A percentile compares a stretch with the other conserved stretches of the same genome.
phyloP scores from a whole-genome alignment of 2,797 vertebrate species.

The Hafferia zeledoni region DNA sequence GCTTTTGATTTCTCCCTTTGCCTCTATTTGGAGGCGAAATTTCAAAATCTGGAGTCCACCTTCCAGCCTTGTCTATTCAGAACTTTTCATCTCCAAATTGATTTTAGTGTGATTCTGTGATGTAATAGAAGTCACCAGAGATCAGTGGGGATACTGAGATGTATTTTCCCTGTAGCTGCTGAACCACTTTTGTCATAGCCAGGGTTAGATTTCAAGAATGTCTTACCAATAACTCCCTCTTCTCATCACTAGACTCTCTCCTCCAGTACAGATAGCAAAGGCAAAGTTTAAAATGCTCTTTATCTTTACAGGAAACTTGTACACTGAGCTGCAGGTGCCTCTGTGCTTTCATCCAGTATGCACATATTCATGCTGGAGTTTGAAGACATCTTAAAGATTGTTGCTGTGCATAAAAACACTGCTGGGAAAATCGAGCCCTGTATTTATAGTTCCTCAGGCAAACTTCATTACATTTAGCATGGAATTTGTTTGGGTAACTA shows the following conservation, averaged over 20 bases:
- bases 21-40: not conserved
- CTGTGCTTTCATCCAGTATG: not conserved
- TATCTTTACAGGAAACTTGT: not conserved
- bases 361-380: not conserved
- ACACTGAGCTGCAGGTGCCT: not conserved
- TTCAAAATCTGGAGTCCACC: not conserved
- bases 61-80: not conserved
- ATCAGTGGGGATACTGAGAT: not conserved
- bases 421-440: not conserved
- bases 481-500: not conserved
- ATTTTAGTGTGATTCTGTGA: rapidly evolving
- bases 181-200: not conserved
- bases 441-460: not conserved
- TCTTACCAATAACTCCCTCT: not conserved
- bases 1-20: not conserved
- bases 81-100: not conserved
- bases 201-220: not conserved
- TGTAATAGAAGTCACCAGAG: not conserved
- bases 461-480: not conserved
- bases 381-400: not conserved
- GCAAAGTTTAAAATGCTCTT: not conserved
- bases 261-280: not conserved
- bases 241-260: not conserved
- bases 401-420: not conserved
- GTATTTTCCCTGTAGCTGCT: not conserved